These are phyloP conservation scores for Cacatua alba DNA, from an alignment of 2,113 vertebrate genomes.

Conservation along the genomic window DNA sequence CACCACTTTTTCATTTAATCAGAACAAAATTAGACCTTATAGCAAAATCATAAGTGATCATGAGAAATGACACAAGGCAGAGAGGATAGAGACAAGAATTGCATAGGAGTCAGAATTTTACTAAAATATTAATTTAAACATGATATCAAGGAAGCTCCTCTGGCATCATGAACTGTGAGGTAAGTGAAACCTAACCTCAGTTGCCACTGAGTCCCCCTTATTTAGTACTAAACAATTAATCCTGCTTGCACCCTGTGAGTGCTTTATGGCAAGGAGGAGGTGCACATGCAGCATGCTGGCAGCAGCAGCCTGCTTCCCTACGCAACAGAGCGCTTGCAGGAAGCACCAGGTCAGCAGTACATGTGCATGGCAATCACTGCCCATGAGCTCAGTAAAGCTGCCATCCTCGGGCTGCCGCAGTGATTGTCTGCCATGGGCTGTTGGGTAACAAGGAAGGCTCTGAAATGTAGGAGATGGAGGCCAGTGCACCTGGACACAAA, in stretches of 20 bases:
- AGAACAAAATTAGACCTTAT: not conserved
- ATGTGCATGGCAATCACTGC: fast-evolving
- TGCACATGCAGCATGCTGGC: not conserved
- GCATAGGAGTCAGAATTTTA: not conserved
- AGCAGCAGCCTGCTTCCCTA: fast-evolving
- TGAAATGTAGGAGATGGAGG: fast-evolving
- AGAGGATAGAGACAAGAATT: not conserved
- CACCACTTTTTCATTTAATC: not conserved
- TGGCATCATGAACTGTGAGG: not conserved
- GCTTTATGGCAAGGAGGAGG: not conserved
- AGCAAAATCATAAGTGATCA: not conserved
- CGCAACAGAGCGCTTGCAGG: fast-evolving
- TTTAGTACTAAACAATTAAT: not conserved
- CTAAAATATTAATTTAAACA: not conserved
- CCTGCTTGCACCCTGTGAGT: not conserved
- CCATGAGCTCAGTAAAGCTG: not conserved
- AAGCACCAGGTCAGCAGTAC: not conserved
- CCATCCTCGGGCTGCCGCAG: not conserved
- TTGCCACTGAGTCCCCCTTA: not conserved
- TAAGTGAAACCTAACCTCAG: not conserved
- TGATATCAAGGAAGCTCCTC: not conserved
- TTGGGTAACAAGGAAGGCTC: not conserved
- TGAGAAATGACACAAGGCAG: not conserved
- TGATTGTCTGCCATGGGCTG: fast-evolving
- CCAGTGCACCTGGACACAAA: not conserved